phyloP scores from a whole-genome alignment of 2,113 vertebrate species.

The Fregetta grallaria region DNA sequence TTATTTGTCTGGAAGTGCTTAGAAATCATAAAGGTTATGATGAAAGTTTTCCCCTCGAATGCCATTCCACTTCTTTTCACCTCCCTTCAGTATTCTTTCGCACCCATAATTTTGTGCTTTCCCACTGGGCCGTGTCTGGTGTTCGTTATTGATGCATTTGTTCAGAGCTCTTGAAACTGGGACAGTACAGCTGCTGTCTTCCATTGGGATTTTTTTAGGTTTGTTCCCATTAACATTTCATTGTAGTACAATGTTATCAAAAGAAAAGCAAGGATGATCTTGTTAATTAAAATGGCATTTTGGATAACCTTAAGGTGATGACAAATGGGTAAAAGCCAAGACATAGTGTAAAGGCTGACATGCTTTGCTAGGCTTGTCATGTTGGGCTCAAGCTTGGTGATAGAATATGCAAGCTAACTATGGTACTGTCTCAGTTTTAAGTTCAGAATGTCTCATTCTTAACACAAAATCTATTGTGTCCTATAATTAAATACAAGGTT shows the following conservation, averaged over 20 bases:
- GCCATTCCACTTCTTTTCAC: neutral
- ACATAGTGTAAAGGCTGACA: neutral
- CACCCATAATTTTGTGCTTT: neutral
- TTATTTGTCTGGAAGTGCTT: neutral
- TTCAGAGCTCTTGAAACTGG: neutral
- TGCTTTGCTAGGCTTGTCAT: neutral
- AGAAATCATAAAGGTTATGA: neutral
- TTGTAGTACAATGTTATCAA: neutral
- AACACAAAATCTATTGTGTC: neutral
- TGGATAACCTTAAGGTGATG: neutral
- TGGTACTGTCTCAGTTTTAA: neutral
- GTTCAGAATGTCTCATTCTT: neutral
- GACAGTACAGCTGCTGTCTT: neutral
- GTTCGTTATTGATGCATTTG: neutral
- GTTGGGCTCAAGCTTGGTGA: neutral
- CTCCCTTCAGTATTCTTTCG: neutral
- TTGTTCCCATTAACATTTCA: neutral
- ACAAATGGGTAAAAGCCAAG: neutral
- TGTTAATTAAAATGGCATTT: neutral
- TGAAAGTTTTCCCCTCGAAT: neutral
- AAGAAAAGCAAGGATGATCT: neutral
- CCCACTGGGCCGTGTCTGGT: neutral
- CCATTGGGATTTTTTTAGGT: neutral
- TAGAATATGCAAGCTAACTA: neutral
- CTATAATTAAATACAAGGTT: neutral